Evolutionary conservation across 2,797 vertebrate species (phyloP), one percentile per base, ranked within the genome.

Genomic region (Sebastiscus tertius): DNA sequence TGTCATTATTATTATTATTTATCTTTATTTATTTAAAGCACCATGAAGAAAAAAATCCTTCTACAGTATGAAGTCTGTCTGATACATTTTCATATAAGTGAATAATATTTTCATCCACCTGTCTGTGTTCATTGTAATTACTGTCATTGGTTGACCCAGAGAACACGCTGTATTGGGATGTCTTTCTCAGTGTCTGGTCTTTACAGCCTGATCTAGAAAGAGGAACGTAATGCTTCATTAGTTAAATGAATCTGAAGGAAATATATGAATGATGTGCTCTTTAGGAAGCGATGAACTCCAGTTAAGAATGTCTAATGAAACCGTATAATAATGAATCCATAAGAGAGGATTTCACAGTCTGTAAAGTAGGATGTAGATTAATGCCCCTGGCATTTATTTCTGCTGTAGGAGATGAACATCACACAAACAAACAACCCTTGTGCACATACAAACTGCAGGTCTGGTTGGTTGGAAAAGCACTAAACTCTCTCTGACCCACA

Each of bases 401-500:
- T 64, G 16, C 74, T 67, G 66, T 34, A 72, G 52, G 49, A 75
- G 59, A 68, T 39, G 20, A 80, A 46, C 65, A 62, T 39, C 26
- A 31, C 31, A 64, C 13, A 78, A 54, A 31, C 62, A 67, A 76
- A 70, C 59, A 75, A 22, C 24, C 31, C 24, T 24, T 54, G 42
- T 67, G 59, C 67, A 68, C 71, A 59, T 5, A 52, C 55, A 87
- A 60, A 69, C 75, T 31, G 36, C 72, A 59, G 31, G 61, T 56
- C 39, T 36, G 54, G n/a, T 76, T 33, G 60, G 49, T 76, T 56
- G 56, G 42, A 69, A 79, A 75, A 70, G 52, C 79, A 75, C 61
- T 89, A 91, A 93, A 93, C 90, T 87, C 86, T 76, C 63, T 66
- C 81, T 88, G 87, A 91, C 92, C 92, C 90, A 87, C 77, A 79